Conservation (phyloP, 2,888 invertebrate genomes). For the Caenorhabditis sp. region DNA sequence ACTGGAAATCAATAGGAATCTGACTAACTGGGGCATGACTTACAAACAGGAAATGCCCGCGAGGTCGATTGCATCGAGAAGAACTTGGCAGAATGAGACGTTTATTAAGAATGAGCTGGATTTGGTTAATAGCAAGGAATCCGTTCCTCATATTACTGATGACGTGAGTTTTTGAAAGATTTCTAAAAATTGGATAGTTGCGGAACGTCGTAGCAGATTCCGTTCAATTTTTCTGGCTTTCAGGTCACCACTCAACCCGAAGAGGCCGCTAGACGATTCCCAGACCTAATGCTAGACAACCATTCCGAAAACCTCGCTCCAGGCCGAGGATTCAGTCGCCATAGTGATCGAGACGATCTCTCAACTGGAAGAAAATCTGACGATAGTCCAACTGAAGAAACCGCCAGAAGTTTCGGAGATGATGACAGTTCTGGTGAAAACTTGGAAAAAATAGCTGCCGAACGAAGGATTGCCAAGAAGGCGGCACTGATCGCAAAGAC, state of each 20-base stretch:
- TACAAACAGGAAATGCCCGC: slow-evolving; percentile 58
- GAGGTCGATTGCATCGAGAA: slow-evolving; percentile 60
- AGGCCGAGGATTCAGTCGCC: slow-evolving; percentile 35
- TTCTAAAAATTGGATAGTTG: background rate
- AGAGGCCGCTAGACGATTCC: slow-evolving; percentile 53
- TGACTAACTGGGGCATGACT: slow-evolving; percentile 83
- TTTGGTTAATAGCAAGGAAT: slow-evolving; percentile 75
- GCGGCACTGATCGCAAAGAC: slow-evolving; percentile 80
- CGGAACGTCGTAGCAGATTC: too few relatives aligned
- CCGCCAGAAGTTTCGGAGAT: slow-evolving; percentile 52
- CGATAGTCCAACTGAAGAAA: slow-evolving; percentile 52
- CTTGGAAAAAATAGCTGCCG: slow-evolving; percentile 72
- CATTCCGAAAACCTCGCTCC: slow-evolving; percentile 52
- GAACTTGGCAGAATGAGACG: slow-evolving; percentile 80
- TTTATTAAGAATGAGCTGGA: slow-evolving; percentile 77
- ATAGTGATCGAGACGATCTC: slow-evolving; percentile 48
- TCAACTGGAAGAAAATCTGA: slow-evolving; percentile 54
- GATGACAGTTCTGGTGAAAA: slow-evolving; percentile 67
- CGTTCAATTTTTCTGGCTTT: background rate
- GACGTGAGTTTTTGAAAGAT: slow-evolving; percentile 51
- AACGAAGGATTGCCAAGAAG: slow-evolving; percentile 78
- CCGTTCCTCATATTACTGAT: slow-evolving; percentile 71
- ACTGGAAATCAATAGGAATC: slow-evolving; percentile 80
- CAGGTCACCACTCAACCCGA: slow-evolving; percentile 60
- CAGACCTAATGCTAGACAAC: slow-evolving; percentile 52